These are phyloP conservation scores for Plumapathes pennacea DNA, from an alignment of 92 coral and sea anemone genomes.

Conservation along the genomic window DNA sequence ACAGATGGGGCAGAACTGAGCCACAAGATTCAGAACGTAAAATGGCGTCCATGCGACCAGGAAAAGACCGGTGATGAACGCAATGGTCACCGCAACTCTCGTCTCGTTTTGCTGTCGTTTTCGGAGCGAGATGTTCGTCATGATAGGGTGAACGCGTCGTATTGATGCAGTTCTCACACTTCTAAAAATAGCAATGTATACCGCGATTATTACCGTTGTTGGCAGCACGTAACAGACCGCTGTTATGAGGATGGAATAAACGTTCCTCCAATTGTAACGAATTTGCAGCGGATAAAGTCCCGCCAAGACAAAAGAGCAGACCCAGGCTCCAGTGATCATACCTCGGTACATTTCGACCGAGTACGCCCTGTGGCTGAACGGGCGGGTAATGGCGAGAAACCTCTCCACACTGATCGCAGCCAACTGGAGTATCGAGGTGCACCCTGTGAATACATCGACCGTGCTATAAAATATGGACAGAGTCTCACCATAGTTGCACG, in stretches of 20 bases:
- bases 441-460: slow-evolving; percentile 74
- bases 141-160: slow-evolving; percentile 51
- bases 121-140: slow-evolving; percentile 27
- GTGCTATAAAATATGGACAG: slow-evolving; percentile 49
- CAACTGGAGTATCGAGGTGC: slow-evolving; percentile 86
- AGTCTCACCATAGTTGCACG: slow-evolving; percentile 15
- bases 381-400: slow-evolving; percentile 79
- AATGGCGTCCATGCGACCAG: slow-evolving; percentile 90
- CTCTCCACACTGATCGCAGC: slow-evolving; percentile 96
- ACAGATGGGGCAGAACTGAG: slow-evolving; percentile 36
- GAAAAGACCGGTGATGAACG: slow-evolving; percentile 77
- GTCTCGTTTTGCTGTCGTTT: slow-evolving; percentile 56
- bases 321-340: slow-evolving; percentile 67
- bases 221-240: slow-evolving; percentile 72
- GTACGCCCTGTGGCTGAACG: slow-evolving; percentile 67
- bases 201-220: slow-evolving; percentile 48
- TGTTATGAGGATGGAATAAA: slow-evolving; percentile 54
- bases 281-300: slow-evolving; percentile 58
- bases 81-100: slow-evolving; percentile 73
- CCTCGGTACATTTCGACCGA: slow-evolving; percentile 45
- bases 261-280: slow-evolving; percentile 66
- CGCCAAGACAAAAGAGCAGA: slow-evolving; percentile 64
- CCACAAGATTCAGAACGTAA: slow-evolving; percentile 56
- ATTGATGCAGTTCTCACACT: slow-evolving; percentile 50
- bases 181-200: slow-evolving; percentile 63